A percentile compares a stretch with the other conserved stretches of the same genome.
Evolutionary conservation across 1,140 invertebrate genomes (phyloP).

Genomic region (Diachasma alloeum): DNA sequence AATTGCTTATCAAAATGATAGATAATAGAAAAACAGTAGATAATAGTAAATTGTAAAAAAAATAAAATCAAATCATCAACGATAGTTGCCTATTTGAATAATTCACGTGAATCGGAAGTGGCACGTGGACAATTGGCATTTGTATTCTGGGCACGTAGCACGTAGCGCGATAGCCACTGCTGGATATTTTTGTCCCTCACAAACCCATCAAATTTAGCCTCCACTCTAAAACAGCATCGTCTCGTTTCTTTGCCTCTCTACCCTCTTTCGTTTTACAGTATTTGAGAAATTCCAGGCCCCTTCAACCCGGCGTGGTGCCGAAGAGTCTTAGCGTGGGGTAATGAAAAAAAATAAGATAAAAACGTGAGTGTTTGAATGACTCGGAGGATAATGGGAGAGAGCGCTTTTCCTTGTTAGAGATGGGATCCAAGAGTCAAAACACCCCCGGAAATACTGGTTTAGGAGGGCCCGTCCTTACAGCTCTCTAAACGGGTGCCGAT

Average conservation of each 20-base stretch:
- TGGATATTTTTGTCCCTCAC: background rate
- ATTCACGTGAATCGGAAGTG: background rate
- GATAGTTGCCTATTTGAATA: background rate
- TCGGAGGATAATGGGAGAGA: background rate
- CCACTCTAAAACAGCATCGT: background rate
- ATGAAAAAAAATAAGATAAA: background rate
- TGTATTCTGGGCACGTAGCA: background rate
- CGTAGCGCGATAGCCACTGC: background rate
- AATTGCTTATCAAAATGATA: background rate
- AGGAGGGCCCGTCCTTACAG: background rate
- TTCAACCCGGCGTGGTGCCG: background rate
- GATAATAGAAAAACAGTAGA: too few species aligned
- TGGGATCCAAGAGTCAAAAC: background rate
- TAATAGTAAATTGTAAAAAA: too few species aligned
- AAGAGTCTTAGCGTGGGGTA: background rate
- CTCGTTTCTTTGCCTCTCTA: background rate
- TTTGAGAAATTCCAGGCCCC: background rate
- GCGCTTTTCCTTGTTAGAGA: background rate
- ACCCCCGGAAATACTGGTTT: background rate
- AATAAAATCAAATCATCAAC: too few species aligned
- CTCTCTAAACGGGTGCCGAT: background rate
- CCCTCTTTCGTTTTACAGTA: background rate
- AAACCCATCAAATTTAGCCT: background rate
- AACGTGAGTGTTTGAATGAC: background rate
- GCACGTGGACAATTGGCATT: conserved; percentile 7